Conservation (phyloP, 2,113 vertebrate genomes). For the Burhinus bistriatus region DNA sequence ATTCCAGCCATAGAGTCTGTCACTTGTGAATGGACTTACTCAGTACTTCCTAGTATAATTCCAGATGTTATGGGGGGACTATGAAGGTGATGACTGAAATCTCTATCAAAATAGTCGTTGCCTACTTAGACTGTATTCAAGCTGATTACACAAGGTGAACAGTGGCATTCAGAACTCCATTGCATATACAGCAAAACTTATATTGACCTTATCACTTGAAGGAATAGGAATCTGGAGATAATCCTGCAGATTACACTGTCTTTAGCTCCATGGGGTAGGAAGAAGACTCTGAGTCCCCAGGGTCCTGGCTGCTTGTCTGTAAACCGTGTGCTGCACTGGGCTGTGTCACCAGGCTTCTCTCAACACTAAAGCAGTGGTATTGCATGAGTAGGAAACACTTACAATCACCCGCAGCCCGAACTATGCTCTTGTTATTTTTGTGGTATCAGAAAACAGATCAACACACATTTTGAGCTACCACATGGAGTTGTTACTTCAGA, state of each 20-base stretch:
- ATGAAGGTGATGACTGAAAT: not conserved
- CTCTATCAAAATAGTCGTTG: not conserved
- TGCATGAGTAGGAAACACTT: not conserved
- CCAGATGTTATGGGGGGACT: not conserved
- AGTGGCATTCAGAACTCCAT: not conserved
- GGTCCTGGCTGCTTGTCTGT: not conserved
- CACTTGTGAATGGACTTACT: not conserved
- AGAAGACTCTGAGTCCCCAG: not conserved
- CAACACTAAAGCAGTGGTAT: not conserved
- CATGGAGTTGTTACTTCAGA: not conserved
- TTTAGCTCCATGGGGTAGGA: not conserved
- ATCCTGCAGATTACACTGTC: not conserved
- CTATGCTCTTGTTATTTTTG: not conserved
- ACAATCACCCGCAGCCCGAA: not conserved
- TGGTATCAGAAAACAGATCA: not conserved
- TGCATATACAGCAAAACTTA: not conserved
- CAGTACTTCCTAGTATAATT: accelerated
- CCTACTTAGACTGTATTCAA: not conserved
- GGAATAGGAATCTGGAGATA: not conserved
- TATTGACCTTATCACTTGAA: not conserved
- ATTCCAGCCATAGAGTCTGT: not conserved
- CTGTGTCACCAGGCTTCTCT: not conserved
- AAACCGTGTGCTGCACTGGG: not conserved
- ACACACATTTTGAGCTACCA: not conserved
- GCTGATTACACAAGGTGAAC: not conserved